Percentiles rank a stretch among this genome's conserved stretches.
phyloP scores from a whole-genome alignment of 2,888 invertebrate genomes.

The Orchesella flavescens region DNA sequence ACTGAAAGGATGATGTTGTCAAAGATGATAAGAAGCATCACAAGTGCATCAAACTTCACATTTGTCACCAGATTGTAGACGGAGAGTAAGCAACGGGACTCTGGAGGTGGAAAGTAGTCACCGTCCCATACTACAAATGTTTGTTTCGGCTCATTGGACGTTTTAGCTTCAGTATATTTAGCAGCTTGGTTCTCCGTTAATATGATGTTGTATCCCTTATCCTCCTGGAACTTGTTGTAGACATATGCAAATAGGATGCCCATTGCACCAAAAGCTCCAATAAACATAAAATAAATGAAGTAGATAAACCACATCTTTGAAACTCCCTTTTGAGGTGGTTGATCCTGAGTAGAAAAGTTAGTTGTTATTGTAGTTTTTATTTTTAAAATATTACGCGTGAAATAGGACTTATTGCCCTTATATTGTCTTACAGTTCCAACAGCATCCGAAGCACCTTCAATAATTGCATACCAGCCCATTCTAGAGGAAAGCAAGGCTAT shows the following conservation, averaged over 20 bases:
- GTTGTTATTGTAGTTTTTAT: too few relatives aligned
- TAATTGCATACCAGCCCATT: constrained; percentile 59
- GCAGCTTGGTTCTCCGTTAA: constrained; percentile 38
- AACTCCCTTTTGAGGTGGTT: constrained; percentile 13
- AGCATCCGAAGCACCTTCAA: constrained; percentile 48
- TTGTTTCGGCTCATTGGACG: constrained; percentile 3
- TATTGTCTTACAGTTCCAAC: constrained; percentile 37
- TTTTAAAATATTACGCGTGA: too few relatives aligned
- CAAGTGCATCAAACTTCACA: constrained; percentile 47
- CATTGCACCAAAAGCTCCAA: constrained; percentile 43
- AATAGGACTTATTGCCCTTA: too few relatives aligned
- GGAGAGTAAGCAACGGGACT: constrained; percentile 3
- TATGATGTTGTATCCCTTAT: constrained; percentile 39
- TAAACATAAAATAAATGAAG: constrained; percentile 37
- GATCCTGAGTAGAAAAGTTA: constrained; percentile 10
- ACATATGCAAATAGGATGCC: constrained; percentile 45
- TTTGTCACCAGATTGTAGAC: constrained; percentile 56
- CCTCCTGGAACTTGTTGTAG: constrained; percentile 43
- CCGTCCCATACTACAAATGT: constrained; percentile 33
- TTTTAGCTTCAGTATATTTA: constrained; percentile 15
- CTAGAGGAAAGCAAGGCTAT: constrained; percentile 50
- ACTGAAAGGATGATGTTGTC: constrained; percentile 45
- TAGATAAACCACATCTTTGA: constrained; percentile 46
- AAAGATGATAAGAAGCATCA: constrained; percentile 47
- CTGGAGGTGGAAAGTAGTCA: constrained; percentile 46